Base-by-base conservation (phyloP, 64 coral and sea anemone species). In the Actinia tenebrosa region DNA sequence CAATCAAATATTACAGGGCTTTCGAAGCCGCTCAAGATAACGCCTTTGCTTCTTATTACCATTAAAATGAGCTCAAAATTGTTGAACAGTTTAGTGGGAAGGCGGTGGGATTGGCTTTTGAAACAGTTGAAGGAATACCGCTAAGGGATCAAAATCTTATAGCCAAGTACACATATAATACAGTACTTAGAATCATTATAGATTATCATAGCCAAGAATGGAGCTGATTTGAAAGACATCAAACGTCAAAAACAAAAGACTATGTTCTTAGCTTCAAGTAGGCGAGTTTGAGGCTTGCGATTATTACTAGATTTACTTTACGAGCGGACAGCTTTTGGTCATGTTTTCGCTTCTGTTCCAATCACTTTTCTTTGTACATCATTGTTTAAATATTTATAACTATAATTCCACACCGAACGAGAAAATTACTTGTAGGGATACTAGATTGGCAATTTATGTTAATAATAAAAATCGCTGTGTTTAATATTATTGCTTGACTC, bases 11-110 rank as follows among this genome's bases (percentile, higher is more conserved):
- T 75, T 75, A 42, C 25, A 30, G 25, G 69, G n/a, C 9, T 30
- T 75, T 75, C 0, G 25, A 75, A 75, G 26, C 69, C 69, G 69
- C 69, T 75, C 26, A 27, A 30, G 69, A 75, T 75, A 75, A 75
- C 69, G 69, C 69, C 69, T 75, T 30, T 75, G n/a, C 25, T 27
- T 0, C n/a, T 75, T 26, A 75, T 75, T 75, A 75, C 26, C 26
- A 75, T 75, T 30, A 30, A 26, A 75, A 75, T 75, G 69, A 75
- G 69, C 25, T 30, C 69, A 75, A 75, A 30, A 75, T 75, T 30
- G 69, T 42, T 75, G 69, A 75, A 42, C 69, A 75, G 69, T 75
- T 75, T 75, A 75, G 69, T 16, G 69, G 69, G 14, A 75, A 75
- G 69, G 69, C 69, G 69, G 69, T 75, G 14, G 43, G 69, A 75